These are phyloP conservation scores for Prietella phreatophila DNA, from an alignment of 2,113 vertebrate genomes.

Conservation along the genomic window DNA sequence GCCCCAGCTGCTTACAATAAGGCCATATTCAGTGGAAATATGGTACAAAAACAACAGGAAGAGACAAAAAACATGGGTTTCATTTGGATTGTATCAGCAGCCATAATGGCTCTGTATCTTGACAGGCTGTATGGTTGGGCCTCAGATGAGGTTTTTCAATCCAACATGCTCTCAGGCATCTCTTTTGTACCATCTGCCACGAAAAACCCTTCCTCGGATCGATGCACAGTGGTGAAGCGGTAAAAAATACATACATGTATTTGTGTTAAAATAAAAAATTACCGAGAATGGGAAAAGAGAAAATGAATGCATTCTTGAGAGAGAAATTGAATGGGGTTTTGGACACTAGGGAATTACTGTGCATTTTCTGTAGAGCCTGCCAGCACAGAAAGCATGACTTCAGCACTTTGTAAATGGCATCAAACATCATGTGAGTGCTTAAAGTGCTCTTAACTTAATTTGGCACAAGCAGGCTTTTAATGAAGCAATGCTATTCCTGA, in stretches of 20 bases:
- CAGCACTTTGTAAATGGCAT: constrained; percentile 42
- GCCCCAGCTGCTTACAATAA: not conserved
- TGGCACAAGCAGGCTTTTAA: constrained; percentile 49
- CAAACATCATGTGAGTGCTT: constrained; percentile 21
- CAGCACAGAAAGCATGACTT: constrained; percentile 17
- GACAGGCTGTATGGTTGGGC: constrained; percentile 66
- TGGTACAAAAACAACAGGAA: constrained; percentile 4
- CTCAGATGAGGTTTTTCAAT: constrained; percentile 63
- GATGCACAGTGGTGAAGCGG: not conserved
- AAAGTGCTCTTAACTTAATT: constrained; percentile 52
- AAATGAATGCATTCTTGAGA: not conserved
- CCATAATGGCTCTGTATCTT: constrained; percentile 55
- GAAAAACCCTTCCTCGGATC: constrained; percentile 45
- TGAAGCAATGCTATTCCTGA: constrained; percentile 41
- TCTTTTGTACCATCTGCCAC: constrained; percentile 65
- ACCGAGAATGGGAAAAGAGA: not conserved
- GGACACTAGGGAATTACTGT: constrained; percentile 14
- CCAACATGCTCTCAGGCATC: constrained; percentile 68
- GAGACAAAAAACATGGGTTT: constrained; percentile 44
- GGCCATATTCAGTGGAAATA: constrained; percentile 34
- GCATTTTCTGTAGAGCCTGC: not conserved
- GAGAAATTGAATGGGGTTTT: not conserved
- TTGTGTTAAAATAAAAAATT: not conserved
- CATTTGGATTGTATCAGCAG: constrained; percentile 37
- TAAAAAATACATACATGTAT: not conserved